phyloP scores from a whole-genome alignment of 1,140 invertebrate genomes.

The Zaprionus davidi region DNA sequence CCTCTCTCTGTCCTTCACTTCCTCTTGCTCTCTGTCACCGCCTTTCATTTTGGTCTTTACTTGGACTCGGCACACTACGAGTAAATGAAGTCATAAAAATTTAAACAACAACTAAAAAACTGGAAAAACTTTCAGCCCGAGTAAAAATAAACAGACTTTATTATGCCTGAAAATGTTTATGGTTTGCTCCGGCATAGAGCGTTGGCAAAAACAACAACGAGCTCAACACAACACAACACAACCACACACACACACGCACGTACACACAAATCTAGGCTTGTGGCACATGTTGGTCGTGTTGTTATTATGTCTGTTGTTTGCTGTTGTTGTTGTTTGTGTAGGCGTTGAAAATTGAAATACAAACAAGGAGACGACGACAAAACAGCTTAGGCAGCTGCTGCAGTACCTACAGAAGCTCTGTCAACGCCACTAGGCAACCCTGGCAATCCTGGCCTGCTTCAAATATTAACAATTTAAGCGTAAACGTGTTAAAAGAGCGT shows the following conservation, averaged over 20 bases:
- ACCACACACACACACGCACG: background rate
- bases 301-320: slow-evolving; percentile 29
- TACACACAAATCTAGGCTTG: background rate
- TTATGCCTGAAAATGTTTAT: slow-evolving; percentile 75
- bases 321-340: slow-evolving; percentile 59
- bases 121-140: slow-evolving; percentile 56
- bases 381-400: slow-evolving; percentile 22
- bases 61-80: slow-evolving; percentile 23
- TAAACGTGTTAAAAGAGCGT: slow-evolving; percentile 69
- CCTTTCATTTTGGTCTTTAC: slow-evolving; percentile 3
- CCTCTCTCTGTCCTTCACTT: background rate
- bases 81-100: slow-evolving; percentile 73
- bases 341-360: slow-evolving; percentile 77
- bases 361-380: slow-evolving; percentile 59
- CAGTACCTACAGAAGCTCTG: background rate
- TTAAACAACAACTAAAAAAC: slow-evolving; percentile 56
- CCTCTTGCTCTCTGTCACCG: background rate
- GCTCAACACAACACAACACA: slow-evolving; percentile 39
- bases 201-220: slow-evolving; percentile 35
- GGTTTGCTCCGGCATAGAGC: slow-evolving; percentile 40
- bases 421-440: slow-evolving; percentile 4
- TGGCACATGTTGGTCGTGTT: slow-evolving; percentile 35
- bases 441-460: slow-evolving; percentile 20
- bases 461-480: slow-evolving; percentile 74
- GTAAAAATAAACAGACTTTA: slow-evolving; percentile 72